phyloP scores from a whole-genome alignment of 2,113 vertebrate species.

The Paradisaea rubra region DNA sequence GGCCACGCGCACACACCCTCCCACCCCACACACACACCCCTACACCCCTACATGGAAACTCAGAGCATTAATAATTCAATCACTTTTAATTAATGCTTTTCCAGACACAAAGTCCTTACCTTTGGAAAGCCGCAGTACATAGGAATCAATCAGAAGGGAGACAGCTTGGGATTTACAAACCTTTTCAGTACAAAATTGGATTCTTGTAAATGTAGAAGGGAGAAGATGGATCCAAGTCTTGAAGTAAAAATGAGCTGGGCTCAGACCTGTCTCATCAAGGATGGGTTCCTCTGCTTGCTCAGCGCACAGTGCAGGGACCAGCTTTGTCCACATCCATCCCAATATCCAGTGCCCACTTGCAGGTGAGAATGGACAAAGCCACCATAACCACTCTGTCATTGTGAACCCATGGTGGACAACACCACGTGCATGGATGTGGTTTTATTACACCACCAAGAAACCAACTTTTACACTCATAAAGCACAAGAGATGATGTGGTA shows the following conservation, averaged over 20 bases:
- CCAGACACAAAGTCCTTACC: background rate
- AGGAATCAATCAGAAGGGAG: background rate
- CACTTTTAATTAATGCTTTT: background rate
- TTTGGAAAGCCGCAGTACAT: background rate
- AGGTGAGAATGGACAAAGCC: background rate
- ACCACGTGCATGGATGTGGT: accelerated
- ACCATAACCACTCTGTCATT: accelerated
- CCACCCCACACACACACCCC: too few relatives aligned
- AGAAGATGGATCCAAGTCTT: background rate
- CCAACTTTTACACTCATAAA: background rate
- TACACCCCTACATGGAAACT: background rate
- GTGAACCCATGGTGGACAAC: background rate
- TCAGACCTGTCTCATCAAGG: background rate
- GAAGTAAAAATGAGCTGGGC: background rate
- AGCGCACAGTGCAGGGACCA: background rate
- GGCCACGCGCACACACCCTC: accelerated
- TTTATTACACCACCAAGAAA: background rate
- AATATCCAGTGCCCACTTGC: background rate
- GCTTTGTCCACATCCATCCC: background rate
- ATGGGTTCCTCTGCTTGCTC: background rate
- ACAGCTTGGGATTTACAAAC: background rate
- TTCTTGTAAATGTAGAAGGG: background rate
- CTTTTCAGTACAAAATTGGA: background rate
- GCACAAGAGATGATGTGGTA: background rate
- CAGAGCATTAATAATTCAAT: background rate